These are phyloP conservation scores for Callosobruchus maculatus DNA, from an alignment of 2,888 invertebrate genomes.

Conservation along the genomic window DNA sequence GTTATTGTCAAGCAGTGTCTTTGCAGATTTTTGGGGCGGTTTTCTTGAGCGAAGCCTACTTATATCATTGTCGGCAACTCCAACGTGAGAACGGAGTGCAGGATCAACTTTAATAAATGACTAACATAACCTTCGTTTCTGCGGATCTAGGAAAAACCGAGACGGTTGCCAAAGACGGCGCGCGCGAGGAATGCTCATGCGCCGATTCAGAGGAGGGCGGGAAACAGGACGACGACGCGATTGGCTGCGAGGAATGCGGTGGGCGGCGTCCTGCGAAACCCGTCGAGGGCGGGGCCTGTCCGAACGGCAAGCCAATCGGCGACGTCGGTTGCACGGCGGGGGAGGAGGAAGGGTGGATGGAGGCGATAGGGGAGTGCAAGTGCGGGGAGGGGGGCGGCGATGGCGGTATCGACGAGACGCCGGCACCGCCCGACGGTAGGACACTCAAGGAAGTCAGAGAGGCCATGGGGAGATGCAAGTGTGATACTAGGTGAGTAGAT, in stretches of 20 bases:
- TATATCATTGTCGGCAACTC: too few species aligned
- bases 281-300: neutral
- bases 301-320: slow-evolving; percentile 17
- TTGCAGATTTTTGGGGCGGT: too few species aligned
- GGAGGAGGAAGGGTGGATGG: slow-evolving; percentile 27
- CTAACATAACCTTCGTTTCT: too few species aligned
- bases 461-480: slow-evolving; percentile 29
- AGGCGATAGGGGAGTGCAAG: slow-evolving; percentile 39
- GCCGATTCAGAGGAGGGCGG: slow-evolving; percentile 6
- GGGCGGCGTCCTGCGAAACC: neutral
- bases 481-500: slow-evolving; percentile 38
- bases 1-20: too few species aligned
- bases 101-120: too few species aligned
- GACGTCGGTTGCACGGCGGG: slow-evolving; percentile 35
- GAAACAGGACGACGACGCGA: slow-evolving; percentile 4
- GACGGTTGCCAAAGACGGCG: neutral
- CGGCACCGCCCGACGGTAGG: slow-evolving; percentile 7
- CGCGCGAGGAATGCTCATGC: slow-evolving; percentile 24
- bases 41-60: too few species aligned
- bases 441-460: neutral
- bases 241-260: slow-evolving; percentile 21
- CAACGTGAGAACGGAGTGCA: too few species aligned
- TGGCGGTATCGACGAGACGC: neutral
- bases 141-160: neutral
- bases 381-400: slow-evolving; percentile 30